Conservation (phyloP, 2,888 invertebrate genomes). For the Melanargia galathea region DNA sequence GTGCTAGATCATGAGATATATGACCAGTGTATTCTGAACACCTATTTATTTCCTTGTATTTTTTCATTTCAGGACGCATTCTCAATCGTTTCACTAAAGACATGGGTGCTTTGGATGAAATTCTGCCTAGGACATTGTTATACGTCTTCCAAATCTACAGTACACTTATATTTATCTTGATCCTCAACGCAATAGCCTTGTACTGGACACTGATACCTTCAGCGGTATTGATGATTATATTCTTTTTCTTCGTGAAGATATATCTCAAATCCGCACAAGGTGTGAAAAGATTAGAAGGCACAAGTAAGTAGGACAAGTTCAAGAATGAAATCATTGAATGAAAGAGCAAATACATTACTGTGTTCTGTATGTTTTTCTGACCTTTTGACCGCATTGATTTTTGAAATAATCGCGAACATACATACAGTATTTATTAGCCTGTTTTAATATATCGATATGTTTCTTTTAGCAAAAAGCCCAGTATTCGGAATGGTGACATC, state of each 20-base stretch:
- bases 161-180: conserved; percentile 79
- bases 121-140: conserved; percentile 86
- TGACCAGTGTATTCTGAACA: neutral
- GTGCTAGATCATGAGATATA: too few species aligned
- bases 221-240: conserved; percentile 79
- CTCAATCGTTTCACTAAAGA: conserved; percentile 92
- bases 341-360: too few species aligned
- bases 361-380: too few species aligned
- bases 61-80: conserved; percentile 82
- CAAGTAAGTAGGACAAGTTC: conserved; percentile 83
- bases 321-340: too few species aligned
- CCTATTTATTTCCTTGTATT: neutral
- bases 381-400: too few species aligned
- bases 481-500: conserved; percentile 90
- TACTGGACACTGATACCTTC: conserved; percentile 83
- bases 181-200: conserved; percentile 84
- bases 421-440: too few species aligned
- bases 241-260: conserved; percentile 82
- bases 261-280: conserved; percentile 87
- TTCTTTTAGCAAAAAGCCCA: conserved; percentile 86
- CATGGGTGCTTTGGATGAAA: conserved; percentile 90
- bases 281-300: conserved; percentile 85
- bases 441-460: too few species aligned
- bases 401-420: too few species aligned
- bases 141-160: conserved; percentile 84